Evolutionary conservation across 2,888 invertebrate genomes (phyloP).

Genomic region (Dicyrtoma fusca): DNA sequence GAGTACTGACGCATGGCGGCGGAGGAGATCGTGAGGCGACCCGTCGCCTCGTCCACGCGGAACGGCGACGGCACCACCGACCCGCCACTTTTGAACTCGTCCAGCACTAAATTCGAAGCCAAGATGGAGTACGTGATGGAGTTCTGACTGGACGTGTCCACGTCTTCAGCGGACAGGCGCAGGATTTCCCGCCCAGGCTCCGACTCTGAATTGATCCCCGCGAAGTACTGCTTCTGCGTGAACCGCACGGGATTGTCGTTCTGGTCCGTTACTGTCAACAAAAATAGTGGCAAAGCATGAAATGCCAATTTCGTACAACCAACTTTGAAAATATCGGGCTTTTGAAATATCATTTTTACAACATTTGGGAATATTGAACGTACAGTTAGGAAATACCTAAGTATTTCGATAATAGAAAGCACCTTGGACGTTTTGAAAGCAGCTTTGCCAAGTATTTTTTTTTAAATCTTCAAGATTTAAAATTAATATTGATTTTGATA

Average conservation of each 20-base stretch:
- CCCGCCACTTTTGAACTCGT: slow-evolving; percentile 62
- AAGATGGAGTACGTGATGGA: slow-evolving; percentile 50
- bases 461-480: too few relatives aligned
- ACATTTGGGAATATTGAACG: too few relatives aligned
- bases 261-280: slow-evolving; percentile 74
- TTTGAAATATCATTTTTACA: too few relatives aligned
- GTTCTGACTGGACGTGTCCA: slow-evolving; percentile 46
- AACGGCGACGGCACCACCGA: slow-evolving; percentile 89
- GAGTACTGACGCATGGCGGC: slow-evolving; percentile 81
- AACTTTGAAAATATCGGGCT: too few relatives aligned
- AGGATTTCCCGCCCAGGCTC: slow-evolving; percentile 54
- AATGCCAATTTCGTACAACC: too few relatives aligned
- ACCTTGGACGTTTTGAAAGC: too few relatives aligned
- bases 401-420: too few relatives aligned
- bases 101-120: slow-evolving; percentile 51
- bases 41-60: slow-evolving; percentile 70
- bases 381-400: too few relatives aligned
- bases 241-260: slow-evolving; percentile 62
- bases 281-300: too few relatives aligned
- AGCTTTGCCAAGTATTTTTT: too few relatives aligned
- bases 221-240: slow-evolving; percentile 49
- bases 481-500: too few relatives aligned
- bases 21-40: slow-evolving; percentile 71
- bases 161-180: slow-evolving; percentile 48
- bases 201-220: slow-evolving; percentile 53